Percentiles rank a stretch among this genome's conserved stretches.
Evolutionary conservation across 2,888 invertebrate genomes (phyloP).

Genomic region (Camptogramma bilineatum): DNA sequence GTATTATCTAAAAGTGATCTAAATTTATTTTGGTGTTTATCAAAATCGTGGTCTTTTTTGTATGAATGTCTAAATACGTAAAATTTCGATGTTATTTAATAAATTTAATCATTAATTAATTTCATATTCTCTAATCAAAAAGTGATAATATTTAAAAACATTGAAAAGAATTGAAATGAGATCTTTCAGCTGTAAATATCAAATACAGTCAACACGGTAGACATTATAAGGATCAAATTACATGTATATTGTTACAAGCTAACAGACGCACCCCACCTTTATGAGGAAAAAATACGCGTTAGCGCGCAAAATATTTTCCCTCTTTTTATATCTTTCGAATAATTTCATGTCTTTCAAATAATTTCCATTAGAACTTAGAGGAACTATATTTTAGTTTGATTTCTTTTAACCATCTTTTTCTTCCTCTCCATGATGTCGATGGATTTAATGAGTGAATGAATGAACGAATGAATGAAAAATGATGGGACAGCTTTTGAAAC

Average conservation of each 20-base stretch:
- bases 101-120: background rate
- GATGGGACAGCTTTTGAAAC: too few species aligned
- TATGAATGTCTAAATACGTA: constrained; percentile 12
- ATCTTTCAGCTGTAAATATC: constrained; percentile 20
- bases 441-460: too few species aligned
- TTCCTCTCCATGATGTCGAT: too few species aligned
- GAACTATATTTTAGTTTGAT: background rate
- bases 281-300: background rate
- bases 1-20: constrained; percentile 16
- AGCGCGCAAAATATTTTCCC: background rate
- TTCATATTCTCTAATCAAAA: background rate
- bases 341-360: background rate
- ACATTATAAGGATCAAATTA: background rate
- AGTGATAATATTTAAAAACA: background rate
- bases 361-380: background rate
- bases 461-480: too few species aligned
- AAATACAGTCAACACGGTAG: constrained; percentile 16
- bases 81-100: constrained; percentile 12
- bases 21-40: constrained; percentile 20
- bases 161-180: background rate
- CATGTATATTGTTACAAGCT: background rate
- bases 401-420: too few species aligned
- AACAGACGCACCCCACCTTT: background rate
- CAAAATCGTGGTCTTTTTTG: constrained; percentile 24
- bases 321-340: background rate